These are phyloP conservation scores for Leptocoma aspasia DNA, from an alignment of 2,113 vertebrate species.

Conservation along the genomic window DNA sequence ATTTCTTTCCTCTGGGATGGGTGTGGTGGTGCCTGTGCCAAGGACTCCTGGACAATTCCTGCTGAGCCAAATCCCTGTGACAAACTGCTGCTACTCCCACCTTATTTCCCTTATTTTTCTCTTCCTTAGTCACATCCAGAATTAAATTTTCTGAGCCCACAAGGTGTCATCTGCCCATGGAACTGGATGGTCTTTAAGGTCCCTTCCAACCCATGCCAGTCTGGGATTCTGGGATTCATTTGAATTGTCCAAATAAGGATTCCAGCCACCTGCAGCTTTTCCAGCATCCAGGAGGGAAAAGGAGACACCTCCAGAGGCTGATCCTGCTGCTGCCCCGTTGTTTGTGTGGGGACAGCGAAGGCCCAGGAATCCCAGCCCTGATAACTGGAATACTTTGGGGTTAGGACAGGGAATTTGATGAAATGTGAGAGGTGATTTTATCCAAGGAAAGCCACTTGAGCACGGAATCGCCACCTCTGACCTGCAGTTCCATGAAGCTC, in stretches of 20 bases:
- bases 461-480: not conserved
- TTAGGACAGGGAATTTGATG: not conserved
- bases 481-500: not conserved
- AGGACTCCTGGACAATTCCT: not conserved
- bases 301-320: not conserved
- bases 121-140: fast-evolving
- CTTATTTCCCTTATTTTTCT: fast-evolving
- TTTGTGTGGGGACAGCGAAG: not conserved
- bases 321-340: fast-evolving
- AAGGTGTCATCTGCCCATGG: not conserved
- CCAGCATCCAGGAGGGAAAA: not conserved
- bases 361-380: not conserved
- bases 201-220: fast-evolving
- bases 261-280: not conserved
- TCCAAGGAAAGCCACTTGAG: not conserved
- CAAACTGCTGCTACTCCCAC: not conserved
- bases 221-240: no score
- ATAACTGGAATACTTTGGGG: not conserved
- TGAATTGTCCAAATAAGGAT: not conserved
- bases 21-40: not conserved
- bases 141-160: not conserved
- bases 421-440: not conserved
- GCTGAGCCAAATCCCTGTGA: not conserved
- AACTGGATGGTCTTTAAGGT: no score
- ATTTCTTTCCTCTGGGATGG: not conserved